Conservation (phyloP, 35 echinoderm and acorn worm genomes). For the Eucidaris tribuloides region DNA sequence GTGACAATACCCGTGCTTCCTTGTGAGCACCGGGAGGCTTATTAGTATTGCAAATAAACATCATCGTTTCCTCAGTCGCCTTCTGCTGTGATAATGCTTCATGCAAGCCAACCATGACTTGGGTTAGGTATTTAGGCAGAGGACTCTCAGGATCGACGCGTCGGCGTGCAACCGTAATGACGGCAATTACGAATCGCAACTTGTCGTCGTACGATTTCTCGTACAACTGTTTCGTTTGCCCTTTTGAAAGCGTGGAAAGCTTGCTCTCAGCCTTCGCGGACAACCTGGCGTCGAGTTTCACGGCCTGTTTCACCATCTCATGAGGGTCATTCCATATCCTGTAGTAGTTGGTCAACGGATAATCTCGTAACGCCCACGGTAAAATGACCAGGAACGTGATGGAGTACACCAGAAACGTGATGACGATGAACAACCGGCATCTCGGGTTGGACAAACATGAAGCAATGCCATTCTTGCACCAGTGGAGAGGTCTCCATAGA, state of each 20-base stretch:
- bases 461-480: not conserved
- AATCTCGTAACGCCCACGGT: conserved; percentile 39
- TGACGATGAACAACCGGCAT: not conserved
- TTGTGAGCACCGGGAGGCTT: not conserved
- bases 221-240: conserved; percentile 6
- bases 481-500: not conserved
- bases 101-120: conserved; percentile 58
- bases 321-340: not conserved
- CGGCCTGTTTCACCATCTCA: not conserved
- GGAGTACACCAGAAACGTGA: conserved; percentile 7
- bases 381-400: conserved; percentile 36
- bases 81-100: not conserved
- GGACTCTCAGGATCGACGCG: no score
- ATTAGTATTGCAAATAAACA: conserved; percentile 86
- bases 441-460: not conserved
- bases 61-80: not conserved
- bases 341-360: conserved; percentile 63
- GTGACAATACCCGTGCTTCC: conserved; percentile 52
- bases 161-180: conserved; percentile 39
- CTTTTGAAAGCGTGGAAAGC: conserved; percentile 15
- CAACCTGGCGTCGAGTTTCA: conserved; percentile 33
- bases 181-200: conserved; percentile 61
- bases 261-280: conserved; percentile 37
- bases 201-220: not conserved
- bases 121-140: conserved; percentile 61